Base-by-base conservation (phyloP, 1,140 invertebrate species). In the Muscidifurax raptorellus region DNA sequence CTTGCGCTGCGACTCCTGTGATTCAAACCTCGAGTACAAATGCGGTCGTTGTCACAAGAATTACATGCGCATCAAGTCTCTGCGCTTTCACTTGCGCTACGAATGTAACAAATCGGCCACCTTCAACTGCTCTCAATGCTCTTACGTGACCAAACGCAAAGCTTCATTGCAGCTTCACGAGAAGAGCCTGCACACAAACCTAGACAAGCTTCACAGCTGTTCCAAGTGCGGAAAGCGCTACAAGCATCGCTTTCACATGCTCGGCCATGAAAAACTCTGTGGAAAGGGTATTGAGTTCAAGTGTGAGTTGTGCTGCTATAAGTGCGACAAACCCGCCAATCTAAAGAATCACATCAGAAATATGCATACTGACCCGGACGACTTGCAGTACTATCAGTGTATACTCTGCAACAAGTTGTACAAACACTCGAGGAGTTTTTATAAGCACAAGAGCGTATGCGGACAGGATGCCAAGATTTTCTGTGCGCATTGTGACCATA, bases 191-290 rank as follows among this genome's bases (percentile, higher is more conserved):
- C 80, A 82, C 32, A 76, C 44, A 1, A 22, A 15, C 22, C 1
- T 44, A 0, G 15, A 25, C 7, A 13, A 47, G 2, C 6, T n/a
- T 0, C 80, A 76, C 15, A 28, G 5, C 2, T 82, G 80, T n/a
- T 10, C 71, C 0, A 75, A 66, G 3, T 82, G 80, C 15, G 80
- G 80, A 1, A 75, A 76, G 3, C 5, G 5, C 6, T 82, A 75
- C 52, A 82, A 82, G 36, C 71, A 82, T 12, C 47, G 80, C 0
- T 75, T 66, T 25, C 80, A 82, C 12, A 40, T 82, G 72, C 30
- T 66, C 4, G 36, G 15, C 6, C 80, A 82, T 18, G 10, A 64
- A 28, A 32, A 30, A 1, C 22, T 44, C 1, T 82, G 80, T 9
- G 72, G 72, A 2, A 9, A 5, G 6, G 32, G 9, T 10, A 3